Evolutionary conservation across 2,888 invertebrate genomes (phyloP).

Genomic region (Papilio demoleus): DNA sequence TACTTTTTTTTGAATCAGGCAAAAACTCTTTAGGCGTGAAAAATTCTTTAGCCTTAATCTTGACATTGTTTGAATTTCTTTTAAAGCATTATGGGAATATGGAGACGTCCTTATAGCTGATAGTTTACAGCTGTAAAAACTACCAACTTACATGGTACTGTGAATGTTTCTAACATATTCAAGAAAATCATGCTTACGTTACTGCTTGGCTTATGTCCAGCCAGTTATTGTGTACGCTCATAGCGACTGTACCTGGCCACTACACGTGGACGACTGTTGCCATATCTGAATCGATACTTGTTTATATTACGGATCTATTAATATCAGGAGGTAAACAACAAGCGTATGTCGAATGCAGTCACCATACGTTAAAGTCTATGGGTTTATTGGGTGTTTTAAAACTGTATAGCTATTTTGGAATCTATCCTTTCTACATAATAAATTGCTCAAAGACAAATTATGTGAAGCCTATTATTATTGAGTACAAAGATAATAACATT

Average conservation of each 20-base stretch:
- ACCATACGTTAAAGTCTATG: not conserved
- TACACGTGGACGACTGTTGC: slow-evolving; percentile 24
- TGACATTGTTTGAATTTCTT: not conserved
- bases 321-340: slow-evolving; percentile 4
- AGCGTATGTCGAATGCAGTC: slow-evolving; percentile 12
- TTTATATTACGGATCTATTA: slow-evolving; percentile 25
- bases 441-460: not conserved
- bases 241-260: slow-evolving; percentile 16
- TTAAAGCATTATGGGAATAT: not conserved
- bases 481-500: not conserved
- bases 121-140: slow-evolving; percentile 1
- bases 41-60: no score
- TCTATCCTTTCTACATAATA: not conserved
- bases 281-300: slow-evolving; percentile 20
- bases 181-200: not conserved
- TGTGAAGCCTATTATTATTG: not conserved
- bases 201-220: slow-evolving; percentile 23
- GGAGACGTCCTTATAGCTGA: not conserved
- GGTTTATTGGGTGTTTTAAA: not conserved
- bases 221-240: not conserved
- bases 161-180: not conserved
- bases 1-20: not conserved
- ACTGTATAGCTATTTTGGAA: not conserved
- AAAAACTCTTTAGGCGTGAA: no score
- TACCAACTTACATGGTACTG: not conserved